Conservation (phyloP, 2,113 vertebrate genomes). For the Ctenodactylus gundi region DNA sequence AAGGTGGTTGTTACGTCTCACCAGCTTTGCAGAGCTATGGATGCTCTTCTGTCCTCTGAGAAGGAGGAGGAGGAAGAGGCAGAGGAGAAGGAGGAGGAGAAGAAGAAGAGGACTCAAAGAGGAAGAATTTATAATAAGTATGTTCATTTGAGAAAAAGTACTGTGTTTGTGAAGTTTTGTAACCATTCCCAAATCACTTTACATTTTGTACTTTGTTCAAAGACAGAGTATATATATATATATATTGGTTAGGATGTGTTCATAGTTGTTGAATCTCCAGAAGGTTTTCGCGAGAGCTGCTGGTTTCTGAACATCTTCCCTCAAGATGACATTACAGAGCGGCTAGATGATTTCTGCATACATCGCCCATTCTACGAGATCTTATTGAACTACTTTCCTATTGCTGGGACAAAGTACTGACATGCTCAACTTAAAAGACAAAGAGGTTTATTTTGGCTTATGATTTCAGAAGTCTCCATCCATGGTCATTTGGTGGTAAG, state of each 20-base stretch:
- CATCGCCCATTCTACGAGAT: constrained; percentile 91
- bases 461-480: neutral
- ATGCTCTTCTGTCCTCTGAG: neutral
- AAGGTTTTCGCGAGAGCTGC: constrained; percentile 88
- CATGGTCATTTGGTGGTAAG: neutral
- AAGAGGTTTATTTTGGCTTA: neutral
- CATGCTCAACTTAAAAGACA: neutral
- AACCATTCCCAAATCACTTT: constrained; percentile 40
- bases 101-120: too few species aligned
- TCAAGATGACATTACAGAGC: constrained; percentile 90
- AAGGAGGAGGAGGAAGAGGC: constrained; percentile 21
- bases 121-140: constrained; percentile 47
- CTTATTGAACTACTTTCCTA: constrained; percentile 72
- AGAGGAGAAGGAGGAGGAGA: too few species aligned
- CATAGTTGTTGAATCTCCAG: constrained; percentile 83
- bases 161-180: neutral
- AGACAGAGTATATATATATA: neutral
- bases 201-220: constrained; percentile 49
- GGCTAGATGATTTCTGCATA: constrained; percentile 90
- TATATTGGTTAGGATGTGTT: constrained; percentile 20
- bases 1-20: neutral
- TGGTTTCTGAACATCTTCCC: constrained; percentile 88
- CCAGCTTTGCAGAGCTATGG: neutral
- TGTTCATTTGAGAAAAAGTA: constrained; percentile 44
- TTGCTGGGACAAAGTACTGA: neutral